Evolutionary conservation across 2,113 vertebrate species (phyloP).

Genomic region (Ctenodactylus gundi): DNA sequence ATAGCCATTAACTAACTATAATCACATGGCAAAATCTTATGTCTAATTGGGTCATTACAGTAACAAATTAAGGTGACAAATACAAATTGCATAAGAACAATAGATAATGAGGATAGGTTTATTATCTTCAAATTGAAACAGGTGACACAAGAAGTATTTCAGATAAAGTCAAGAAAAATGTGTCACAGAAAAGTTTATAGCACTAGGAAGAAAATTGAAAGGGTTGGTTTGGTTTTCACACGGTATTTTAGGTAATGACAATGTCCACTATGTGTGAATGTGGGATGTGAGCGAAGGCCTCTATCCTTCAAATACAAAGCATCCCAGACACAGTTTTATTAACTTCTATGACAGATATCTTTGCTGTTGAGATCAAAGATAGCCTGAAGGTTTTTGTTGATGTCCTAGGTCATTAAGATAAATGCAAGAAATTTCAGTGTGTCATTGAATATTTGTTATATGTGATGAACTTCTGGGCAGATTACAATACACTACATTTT

Average conservation of each 20-base stretch:
- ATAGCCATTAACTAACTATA: not conserved
- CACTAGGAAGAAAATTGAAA: not conserved
- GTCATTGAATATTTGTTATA: not conserved
- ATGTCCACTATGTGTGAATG: not conserved
- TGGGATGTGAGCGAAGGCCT: not conserved
- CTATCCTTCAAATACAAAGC: not conserved
- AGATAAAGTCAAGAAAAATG: not conserved
- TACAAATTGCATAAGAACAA: not conserved
- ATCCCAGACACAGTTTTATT: conserved; percentile 2
- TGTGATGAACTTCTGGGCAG: not conserved
- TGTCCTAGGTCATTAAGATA: not conserved
- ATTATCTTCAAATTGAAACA: not conserved
- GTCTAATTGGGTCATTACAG: not conserved
- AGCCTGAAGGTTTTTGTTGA: not conserved
- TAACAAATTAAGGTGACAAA: not conserved
- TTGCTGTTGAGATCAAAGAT: not conserved
- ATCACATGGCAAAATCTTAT: not conserved
- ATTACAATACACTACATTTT: not conserved
- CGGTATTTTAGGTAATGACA: not conserved
- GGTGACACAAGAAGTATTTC: not conserved
- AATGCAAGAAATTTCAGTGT: not conserved
- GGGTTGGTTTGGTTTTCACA: not conserved
- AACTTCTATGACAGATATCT: not conserved
- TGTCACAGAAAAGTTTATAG: not conserved
- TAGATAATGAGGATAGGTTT: not conserved